phyloP scores from a whole-genome alignment of 2,888 invertebrate species.

The Pegoplata infirma region DNA sequence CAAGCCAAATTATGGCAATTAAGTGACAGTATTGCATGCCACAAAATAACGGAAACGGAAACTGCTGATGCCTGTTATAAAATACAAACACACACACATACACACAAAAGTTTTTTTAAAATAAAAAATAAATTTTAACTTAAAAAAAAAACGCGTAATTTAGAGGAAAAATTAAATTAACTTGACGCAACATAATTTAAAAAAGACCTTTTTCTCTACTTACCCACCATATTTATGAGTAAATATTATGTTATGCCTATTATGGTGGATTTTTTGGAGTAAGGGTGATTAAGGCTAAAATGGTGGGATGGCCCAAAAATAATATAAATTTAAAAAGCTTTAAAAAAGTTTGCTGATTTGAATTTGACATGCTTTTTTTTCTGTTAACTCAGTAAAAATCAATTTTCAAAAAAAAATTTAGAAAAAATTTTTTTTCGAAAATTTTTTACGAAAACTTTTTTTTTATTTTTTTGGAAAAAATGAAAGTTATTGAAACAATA shows the following conservation, averaged over 20 bases:
- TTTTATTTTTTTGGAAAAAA: too few species aligned
- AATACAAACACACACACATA: not conserved
- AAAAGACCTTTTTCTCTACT: not conserved
- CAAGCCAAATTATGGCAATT: constrained; percentile 63
- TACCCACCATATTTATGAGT: not conserved
- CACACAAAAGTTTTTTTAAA: not conserved
- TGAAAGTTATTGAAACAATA: too few species aligned
- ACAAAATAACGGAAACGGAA: constrained; percentile 45
- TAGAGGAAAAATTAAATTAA: constrained; percentile 51
- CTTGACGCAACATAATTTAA: constrained; percentile 39
- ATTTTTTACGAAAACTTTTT: too few species aligned
- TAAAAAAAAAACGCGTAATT: constrained; percentile 45
- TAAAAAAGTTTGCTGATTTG: not conserved
- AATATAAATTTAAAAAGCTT: not conserved
- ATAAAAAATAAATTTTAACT: not conserved
- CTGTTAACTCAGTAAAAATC: too few species aligned
- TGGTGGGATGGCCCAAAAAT: too few species aligned
- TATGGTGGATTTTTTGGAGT: too few species aligned
- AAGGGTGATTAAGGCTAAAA: too few species aligned
- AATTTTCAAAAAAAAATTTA: too few species aligned
- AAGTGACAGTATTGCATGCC: constrained; percentile 56
- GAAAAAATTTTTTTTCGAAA: too few species aligned
- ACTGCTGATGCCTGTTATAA: constrained; percentile 10
- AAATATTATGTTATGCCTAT: not conserved
- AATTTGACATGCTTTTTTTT: too few species aligned